phyloP scores from a whole-genome alignment of 2,888 invertebrate genomes.

The Cistogaster globosa region DNA sequence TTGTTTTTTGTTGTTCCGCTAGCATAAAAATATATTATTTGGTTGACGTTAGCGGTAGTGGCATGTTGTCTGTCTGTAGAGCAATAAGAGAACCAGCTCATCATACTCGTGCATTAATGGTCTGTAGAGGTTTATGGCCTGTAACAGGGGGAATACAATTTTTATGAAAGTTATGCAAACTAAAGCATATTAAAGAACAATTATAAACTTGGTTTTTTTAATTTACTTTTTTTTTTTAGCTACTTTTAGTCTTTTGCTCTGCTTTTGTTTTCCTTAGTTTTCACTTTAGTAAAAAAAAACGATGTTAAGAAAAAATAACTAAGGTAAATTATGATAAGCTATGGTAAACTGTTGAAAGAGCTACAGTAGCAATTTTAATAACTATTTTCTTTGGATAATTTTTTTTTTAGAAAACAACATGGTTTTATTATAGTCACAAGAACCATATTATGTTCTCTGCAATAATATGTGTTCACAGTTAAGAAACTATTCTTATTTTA shows the following conservation, averaged over 20 bases:
- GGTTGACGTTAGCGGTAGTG: slow-evolving; percentile 12
- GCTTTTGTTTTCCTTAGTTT: slow-evolving; percentile 24
- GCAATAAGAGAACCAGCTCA: slow-evolving; percentile 7
- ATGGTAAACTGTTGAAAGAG: no score
- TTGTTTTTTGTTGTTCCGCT: slow-evolving; percentile 68
- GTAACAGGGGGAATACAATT: slow-evolving; percentile 63
- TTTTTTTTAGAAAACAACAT: no score
- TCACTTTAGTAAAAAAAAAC: slow-evolving; percentile 5
- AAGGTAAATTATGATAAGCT: background rate
- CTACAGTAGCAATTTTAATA: no score
- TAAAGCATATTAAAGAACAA: slow-evolving; percentile 72
- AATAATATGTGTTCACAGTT: no score
- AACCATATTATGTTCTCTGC: no score
- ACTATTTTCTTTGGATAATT: no score
- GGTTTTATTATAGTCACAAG: no score
- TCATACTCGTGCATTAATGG: slow-evolving; percentile 61
- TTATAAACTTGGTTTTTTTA: slow-evolving; percentile 52
- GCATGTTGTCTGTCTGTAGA: slow-evolving; percentile 38
- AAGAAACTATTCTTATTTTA: no score
- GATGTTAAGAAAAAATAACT: no score
- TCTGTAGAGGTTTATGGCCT: slow-evolving; percentile 70
- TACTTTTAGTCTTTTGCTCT: slow-evolving; percentile 33
- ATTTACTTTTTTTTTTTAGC: background rate
- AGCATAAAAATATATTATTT: slow-evolving; percentile 44
- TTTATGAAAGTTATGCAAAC: slow-evolving; percentile 69